Percentiles rank a stretch among this genome's conserved stretches.
Conservation (phyloP, 1,140 invertebrate species). For the Drosophila elegans region DNA sequence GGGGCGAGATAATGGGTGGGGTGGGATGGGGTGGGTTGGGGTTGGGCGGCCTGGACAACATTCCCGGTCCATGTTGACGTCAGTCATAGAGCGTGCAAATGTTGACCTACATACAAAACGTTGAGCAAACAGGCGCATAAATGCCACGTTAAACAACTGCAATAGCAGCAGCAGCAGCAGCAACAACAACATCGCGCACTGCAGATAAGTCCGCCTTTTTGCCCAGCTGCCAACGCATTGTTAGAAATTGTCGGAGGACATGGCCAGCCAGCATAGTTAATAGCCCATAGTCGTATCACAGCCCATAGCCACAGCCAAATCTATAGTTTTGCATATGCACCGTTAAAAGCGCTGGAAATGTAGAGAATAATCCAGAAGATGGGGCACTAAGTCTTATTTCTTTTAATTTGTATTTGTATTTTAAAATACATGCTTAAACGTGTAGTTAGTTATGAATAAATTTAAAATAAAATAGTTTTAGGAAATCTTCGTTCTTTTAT, state of each 20-base stretch:
- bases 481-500: too few relatives aligned
- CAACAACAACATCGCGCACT: constrained; percentile 45
- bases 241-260: constrained; percentile 68
- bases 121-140: constrained; percentile 80
- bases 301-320: constrained; percentile 18
- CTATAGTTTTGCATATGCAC: constrained; percentile 36
- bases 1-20: constrained; percentile 18
- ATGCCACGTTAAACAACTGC: constrained; percentile 71
- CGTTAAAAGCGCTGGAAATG: background rate
- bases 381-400: too few relatives aligned
- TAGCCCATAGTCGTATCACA: constrained; percentile 44
- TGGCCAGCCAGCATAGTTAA: constrained; percentile 51
- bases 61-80: constrained; percentile 72
- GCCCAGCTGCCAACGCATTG: constrained; percentile 76
- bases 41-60: constrained; percentile 24
- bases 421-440: too few relatives aligned
- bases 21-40: background rate
- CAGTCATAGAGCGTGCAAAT: constrained; percentile 79
- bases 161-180: constrained; percentile 32
- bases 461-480: too few relatives aligned
- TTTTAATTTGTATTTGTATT: too few relatives aligned
- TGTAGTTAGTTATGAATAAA: too few relatives aligned
- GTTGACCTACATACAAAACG: constrained; percentile 81
- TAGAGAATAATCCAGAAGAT: background rate
- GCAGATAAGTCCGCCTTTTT: constrained; percentile 67